These are phyloP conservation scores for Aradus depressus DNA, from an alignment of 2,888 invertebrate genomes.

Conservation along the genomic window DNA sequence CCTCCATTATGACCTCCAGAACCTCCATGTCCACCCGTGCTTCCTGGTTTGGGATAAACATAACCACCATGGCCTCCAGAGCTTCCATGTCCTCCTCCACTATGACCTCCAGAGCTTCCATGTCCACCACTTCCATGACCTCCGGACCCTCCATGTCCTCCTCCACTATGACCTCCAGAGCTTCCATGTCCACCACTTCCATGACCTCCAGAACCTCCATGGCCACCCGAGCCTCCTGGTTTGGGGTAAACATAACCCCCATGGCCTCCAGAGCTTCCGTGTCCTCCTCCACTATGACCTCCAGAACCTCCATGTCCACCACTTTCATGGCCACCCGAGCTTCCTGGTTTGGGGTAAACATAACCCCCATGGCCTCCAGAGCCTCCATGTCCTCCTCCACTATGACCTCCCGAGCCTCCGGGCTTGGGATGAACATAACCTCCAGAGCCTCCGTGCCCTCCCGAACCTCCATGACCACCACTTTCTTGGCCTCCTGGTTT, in stretches of 20 bases:
- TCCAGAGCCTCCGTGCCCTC: neutral
- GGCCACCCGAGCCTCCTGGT: neutral
- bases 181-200: slow-evolving; percentile 5
- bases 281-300: slow-evolving; percentile 5
- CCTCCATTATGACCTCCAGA: too few relatives aligned
- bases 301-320: neutral
- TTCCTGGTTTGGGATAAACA: neutral
- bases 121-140: slow-evolving; percentile 1
- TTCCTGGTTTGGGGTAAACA: too few relatives aligned
- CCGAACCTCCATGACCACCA: neutral
- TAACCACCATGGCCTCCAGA: neutral
- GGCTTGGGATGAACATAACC: neutral
- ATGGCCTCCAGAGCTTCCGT: slow-evolving; percentile 5
- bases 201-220: slow-evolving; percentile 5
- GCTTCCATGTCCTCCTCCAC: too few relatives aligned
- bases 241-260: too few relatives aligned
- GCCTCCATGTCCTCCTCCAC: slow-evolving; percentile 5
- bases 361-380: slow-evolving; percentile 4
- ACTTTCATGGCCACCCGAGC: neutral
- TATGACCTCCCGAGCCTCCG: slow-evolving; percentile 2
- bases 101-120: slow-evolving; percentile 1
- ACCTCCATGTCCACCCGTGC: neutral
- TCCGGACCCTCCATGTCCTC: slow-evolving; percentile 1
- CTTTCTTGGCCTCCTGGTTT: slow-evolving; percentile 4
- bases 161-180: neutral